A percentile compares a stretch with the other conserved stretches of the same genome.
Evolutionary conservation across 2,797 vertebrate genomes (phyloP).

Genomic region (Odontamblyopus rebecca): DNA sequence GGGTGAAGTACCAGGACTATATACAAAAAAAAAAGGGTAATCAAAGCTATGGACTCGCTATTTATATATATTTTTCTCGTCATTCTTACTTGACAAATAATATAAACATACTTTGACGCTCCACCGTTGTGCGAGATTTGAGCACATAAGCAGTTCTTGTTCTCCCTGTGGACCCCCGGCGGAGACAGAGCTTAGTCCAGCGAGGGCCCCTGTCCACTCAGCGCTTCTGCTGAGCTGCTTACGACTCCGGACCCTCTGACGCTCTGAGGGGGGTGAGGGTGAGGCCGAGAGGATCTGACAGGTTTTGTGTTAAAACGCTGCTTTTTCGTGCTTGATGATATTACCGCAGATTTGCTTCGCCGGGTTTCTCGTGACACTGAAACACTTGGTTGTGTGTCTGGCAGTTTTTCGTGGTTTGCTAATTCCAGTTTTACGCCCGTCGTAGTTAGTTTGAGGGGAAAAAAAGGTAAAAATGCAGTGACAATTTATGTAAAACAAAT

Average conservation of each 20-base stretch:
- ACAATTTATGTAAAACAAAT: no score
- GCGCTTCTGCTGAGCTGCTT: constrained; percentile 18
- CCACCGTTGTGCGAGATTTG: not conserved
- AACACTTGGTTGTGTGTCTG: not conserved
- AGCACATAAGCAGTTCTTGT: not conserved
- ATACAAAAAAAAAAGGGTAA: no score
- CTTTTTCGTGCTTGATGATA: not conserved
- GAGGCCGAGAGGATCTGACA: not conserved
- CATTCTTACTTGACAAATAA: no score
- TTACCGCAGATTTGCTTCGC: not conserved
- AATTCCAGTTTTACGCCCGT: no score
- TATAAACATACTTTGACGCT: not conserved
- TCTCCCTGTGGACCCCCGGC: not conserved
- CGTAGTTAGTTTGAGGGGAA: no score
- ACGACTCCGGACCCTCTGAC: not conserved
- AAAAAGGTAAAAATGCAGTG: no score
- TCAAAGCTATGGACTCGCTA: no score
- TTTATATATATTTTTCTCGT: no score
- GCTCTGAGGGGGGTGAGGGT: not conserved
- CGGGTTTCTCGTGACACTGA: not conserved
- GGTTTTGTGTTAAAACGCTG: not conserved
- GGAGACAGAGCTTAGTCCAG: constrained; percentile 12
- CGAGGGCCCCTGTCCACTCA: constrained; percentile 20
- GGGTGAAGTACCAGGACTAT: no score
- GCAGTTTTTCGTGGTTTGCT: no score